A percentile compares a stretch with the other conserved stretches of the same genome.
Evolutionary conservation across 92 coral and sea anemone genomes (phyloP).

Genomic region (Porites rus): DNA sequence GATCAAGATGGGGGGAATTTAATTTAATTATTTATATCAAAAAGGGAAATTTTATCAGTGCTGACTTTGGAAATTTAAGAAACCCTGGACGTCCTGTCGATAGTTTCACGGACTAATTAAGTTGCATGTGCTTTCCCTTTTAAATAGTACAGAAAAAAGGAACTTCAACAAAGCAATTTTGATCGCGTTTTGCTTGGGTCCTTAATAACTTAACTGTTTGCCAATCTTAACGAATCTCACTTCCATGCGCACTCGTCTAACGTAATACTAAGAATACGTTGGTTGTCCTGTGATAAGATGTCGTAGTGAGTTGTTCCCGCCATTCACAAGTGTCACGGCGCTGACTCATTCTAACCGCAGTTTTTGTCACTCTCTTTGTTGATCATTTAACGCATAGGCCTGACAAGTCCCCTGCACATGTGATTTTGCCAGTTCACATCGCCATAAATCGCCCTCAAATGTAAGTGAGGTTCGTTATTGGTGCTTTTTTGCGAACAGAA

Average conservation of each 20-base stretch:
- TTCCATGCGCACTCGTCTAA: constrained; percentile 31
- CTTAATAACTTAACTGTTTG: not conserved
- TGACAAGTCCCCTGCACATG: constrained; percentile 23
- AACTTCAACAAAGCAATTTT: not conserved
- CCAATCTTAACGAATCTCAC: constrained; percentile 37
- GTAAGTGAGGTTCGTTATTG: constrained; percentile 46
- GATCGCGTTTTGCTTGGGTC: constrained; percentile 11
- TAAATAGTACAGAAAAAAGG: not conserved
- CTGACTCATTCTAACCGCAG: constrained; percentile 23
- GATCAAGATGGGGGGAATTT: not conserved
- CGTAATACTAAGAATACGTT: not conserved
- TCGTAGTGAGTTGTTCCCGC: not conserved
- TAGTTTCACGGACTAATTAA: not conserved
- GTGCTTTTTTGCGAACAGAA: not conserved
- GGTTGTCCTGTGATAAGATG: not conserved
- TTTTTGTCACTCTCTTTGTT: constrained; percentile 27
- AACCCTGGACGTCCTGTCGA: no score
- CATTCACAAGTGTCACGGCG: not conserved
- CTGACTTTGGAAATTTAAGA: no score
- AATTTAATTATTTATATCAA: no score
- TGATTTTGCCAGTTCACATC: constrained; percentile 26
- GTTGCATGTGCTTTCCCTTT: not conserved
- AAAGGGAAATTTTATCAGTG: no score
- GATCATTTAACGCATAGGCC: constrained; percentile 38
- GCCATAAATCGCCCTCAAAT: constrained; percentile 28